These are phyloP conservation scores for Axinella damicornis DNA, from an alignment of 37 sponge, comb jelly and placozoan species.

Conservation along the genomic window DNA sequence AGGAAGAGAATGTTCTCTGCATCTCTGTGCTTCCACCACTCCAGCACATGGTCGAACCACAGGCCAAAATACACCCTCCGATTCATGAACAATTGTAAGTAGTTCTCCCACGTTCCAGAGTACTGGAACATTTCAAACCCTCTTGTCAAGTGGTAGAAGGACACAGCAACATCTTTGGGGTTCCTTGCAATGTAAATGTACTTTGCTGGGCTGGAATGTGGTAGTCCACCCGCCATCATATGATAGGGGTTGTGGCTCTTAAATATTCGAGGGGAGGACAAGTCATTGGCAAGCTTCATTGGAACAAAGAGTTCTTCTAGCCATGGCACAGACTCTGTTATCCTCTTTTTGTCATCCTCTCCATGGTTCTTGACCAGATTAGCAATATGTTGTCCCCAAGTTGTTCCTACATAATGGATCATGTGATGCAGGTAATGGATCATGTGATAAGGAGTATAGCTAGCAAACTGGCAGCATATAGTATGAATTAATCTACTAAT, in stretches of 20 bases:
- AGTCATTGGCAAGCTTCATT: background rate
- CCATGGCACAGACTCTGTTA: no score
- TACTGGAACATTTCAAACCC: background rate
- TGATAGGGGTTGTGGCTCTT: constrained; percentile 58
- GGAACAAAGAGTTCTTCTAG: background rate
- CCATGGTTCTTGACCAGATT: background rate
- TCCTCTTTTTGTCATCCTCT: background rate
- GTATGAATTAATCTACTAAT: no score
- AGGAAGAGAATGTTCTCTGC: constrained; percentile 53
- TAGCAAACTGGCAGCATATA: no score
- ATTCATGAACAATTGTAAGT: background rate
- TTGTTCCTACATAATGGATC: constrained; percentile 10
- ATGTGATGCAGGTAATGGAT: no score
- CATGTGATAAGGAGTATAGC: no score
- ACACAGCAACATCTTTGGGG: constrained; percentile 71
- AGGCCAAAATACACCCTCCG: constrained; percentile 26
- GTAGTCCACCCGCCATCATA: constrained; percentile 28
- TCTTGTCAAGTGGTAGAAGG: constrained; percentile 46
- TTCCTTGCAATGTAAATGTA: constrained; percentile 65
- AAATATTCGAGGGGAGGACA: constrained; percentile 50
- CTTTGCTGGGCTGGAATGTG: constrained; percentile 39
- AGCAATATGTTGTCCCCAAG: background rate
- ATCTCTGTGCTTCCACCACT: constrained; percentile 63
- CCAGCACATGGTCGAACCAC: constrained; percentile 67
- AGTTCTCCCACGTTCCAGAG: constrained; percentile 1